A percentile compares a stretch with the other conserved stretches of the same genome.
Evolutionary conservation across 2,888 invertebrate genomes (phyloP).

Genomic region (Ochlodes sylvanus): DNA sequence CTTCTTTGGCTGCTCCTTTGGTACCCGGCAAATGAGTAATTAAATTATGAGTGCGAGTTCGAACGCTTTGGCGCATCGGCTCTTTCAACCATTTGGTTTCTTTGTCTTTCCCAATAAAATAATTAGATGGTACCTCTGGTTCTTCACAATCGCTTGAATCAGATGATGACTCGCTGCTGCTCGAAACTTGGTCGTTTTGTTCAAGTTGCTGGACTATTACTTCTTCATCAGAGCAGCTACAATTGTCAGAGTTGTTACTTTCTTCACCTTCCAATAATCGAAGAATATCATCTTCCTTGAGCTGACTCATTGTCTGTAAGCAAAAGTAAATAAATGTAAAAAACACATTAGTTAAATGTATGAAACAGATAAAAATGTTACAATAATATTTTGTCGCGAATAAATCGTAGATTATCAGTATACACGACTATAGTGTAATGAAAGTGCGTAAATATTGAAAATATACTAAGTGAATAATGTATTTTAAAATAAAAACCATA

Average conservation of each 20-base stretch:
- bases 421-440: too few relatives aligned
- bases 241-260: not conserved
- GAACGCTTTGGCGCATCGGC: not conserved
- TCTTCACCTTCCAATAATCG: not conserved
- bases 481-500: too few relatives aligned
- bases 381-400: too few relatives aligned
- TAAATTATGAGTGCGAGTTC: not conserved
- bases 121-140: not conserved
- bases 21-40: constrained; percentile 26
- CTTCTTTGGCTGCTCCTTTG: constrained; percentile 22
- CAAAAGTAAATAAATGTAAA: too few relatives aligned
- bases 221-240: not conserved
- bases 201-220: not conserved
- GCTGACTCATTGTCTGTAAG: too few relatives aligned
- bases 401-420: too few relatives aligned
- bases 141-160: too few relatives aligned
- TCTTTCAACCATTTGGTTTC: not conserved
- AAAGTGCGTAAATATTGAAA: too few relatives aligned
- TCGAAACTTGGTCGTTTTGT: not conserved
- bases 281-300: too few relatives aligned
- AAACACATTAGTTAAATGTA: too few relatives aligned
- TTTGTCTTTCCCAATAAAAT: not conserved
- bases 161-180: not conserved
- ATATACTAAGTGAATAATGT: too few relatives aligned
- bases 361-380: too few relatives aligned